Evolutionary conservation across 1,140 invertebrate species (phyloP).

Genomic region (Saccostrea cuccullata): DNA sequence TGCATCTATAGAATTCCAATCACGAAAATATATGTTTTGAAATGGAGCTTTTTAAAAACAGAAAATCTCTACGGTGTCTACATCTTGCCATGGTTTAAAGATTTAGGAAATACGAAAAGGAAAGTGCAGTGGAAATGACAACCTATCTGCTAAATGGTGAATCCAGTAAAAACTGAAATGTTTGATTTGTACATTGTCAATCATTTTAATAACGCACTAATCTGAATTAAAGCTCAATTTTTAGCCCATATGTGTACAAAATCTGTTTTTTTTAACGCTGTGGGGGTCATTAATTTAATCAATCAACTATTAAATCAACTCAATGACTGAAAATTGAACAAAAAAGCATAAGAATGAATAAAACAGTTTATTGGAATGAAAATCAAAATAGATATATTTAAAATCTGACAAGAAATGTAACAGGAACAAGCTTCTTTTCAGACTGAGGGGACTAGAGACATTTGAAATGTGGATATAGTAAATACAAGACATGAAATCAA

Average conservation of each 20-base stretch:
- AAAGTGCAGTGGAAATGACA: too few relatives aligned
- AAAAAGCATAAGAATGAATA: background rate
- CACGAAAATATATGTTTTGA: conserved; percentile 6
- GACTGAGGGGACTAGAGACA: too few relatives aligned
- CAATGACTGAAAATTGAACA: background rate
- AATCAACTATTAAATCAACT: background rate
- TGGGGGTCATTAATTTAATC: too few relatives aligned
- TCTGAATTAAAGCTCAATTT: background rate
- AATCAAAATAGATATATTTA: background rate
- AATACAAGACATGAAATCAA: too few relatives aligned
- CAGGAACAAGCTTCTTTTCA: background rate
- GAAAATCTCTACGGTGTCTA: background rate
- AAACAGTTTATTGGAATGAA: conserved; percentile 3
- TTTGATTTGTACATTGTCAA: too few relatives aligned
- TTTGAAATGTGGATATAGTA: too few relatives aligned
- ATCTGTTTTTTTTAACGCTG: background rate
- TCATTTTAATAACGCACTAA: too few relatives aligned
- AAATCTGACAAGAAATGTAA: background rate
- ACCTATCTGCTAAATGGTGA: too few relatives aligned
- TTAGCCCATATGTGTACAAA: too few relatives aligned
- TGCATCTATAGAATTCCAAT: background rate
- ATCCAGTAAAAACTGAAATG: too few relatives aligned
- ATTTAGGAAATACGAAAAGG: too few relatives aligned
- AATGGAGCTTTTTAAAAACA: background rate
- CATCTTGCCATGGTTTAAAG: too few relatives aligned